phyloP scores from a whole-genome alignment of 1,140 invertebrate genomes.

The Meloidogyne floridensis region DNA sequence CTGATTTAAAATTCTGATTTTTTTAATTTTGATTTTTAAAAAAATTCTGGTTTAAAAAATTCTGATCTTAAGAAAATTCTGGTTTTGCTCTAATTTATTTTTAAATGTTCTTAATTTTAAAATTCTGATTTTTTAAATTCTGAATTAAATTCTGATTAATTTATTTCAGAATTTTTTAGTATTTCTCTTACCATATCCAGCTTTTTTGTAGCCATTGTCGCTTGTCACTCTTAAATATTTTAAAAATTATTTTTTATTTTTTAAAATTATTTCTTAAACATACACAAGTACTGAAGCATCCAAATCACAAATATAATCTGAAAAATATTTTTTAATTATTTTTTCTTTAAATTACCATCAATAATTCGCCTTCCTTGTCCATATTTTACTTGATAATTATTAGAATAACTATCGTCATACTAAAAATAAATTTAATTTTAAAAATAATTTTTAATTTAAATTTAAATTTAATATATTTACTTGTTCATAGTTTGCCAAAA shows the following conservation, averaged over 20 bases:
- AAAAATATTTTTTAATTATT: slow-evolving; percentile 5
- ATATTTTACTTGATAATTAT: slow-evolving; percentile 5
- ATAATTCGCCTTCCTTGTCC: slow-evolving; percentile 6
- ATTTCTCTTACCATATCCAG: background rate
- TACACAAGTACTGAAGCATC: slow-evolving; percentile 26
- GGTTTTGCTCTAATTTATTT: too few relatives aligned
- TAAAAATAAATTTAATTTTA: background rate
- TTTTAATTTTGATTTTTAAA: too few relatives aligned
- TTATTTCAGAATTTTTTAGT: background rate
- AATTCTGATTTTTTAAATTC: too few relatives aligned
- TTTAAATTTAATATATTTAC: background rate
- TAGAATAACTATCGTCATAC: slow-evolving; percentile 8
- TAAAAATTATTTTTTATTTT: slow-evolving; percentile 9
- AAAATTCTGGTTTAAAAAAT: background rate
- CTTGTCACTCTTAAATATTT: slow-evolving; percentile 14
- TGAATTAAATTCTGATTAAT: background rate
- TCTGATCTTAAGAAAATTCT: too few relatives aligned
- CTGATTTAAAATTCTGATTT: too few relatives aligned
- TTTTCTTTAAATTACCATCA: slow-evolving; percentile 18
- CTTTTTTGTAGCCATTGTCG: slow-evolving; percentile 17
- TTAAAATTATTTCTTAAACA: background rate
- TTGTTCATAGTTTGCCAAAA: background rate
- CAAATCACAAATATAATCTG: slow-evolving; percentile 28
- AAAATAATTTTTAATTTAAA: slow-evolving; percentile 1
- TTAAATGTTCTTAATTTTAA: too few relatives aligned